Evolutionary conservation across 2,888 invertebrate species (phyloP), one percentile per base, ranked within the genome.

Genomic region (Chaitophorus viminalis): DNA sequence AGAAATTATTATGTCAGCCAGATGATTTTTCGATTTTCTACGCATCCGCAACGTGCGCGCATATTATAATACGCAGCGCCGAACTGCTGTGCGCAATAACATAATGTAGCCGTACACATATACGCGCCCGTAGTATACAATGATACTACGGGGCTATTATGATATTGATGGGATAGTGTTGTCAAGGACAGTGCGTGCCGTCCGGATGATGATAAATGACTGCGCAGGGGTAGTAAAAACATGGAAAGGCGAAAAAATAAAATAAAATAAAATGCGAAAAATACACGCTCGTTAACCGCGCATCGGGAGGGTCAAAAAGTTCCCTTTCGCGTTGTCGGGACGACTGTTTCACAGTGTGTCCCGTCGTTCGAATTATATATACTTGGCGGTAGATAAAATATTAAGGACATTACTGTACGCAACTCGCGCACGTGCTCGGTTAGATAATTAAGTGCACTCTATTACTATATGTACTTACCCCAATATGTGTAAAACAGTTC

Each of bases 91-190:
- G n/a, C 72, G 54, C 33, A 74, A 33, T 29, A 18, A 77, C 52
- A 21, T 81, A 68, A 33, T 31, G 33, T 81, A 68, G 77, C n/a
- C 11, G 60, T 33, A 36, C 72, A 52, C 72, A 36, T 36, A 65
- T 36, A 46, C 52, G 33, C n/a, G n/a, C n/a, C n/a, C n/a, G n/a
- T n/a, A n/a, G n/a, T n/a, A n/a, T 31, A 86, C 68, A 78, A 86
- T 79, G 86, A 86, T 86, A n/a, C n/a, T n/a, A n/a, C n/a, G n/a
- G 72, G 86, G 79, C 86, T 86, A 86, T 86, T 86, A 86, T 79
- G 86, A 79, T 79, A 79, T 86, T 79, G 86, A 86, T 79, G 86
- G 86, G 72, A 79, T 86, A 86, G 79, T 72, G 86, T 86, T 86
- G 86, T 86, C 86, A 60, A 39, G 86, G 86, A 86, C 86, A 86